Evolutionary conservation across 2,797 vertebrate genomes (phyloP).

Genomic region (Calcarius lapponicus): DNA sequence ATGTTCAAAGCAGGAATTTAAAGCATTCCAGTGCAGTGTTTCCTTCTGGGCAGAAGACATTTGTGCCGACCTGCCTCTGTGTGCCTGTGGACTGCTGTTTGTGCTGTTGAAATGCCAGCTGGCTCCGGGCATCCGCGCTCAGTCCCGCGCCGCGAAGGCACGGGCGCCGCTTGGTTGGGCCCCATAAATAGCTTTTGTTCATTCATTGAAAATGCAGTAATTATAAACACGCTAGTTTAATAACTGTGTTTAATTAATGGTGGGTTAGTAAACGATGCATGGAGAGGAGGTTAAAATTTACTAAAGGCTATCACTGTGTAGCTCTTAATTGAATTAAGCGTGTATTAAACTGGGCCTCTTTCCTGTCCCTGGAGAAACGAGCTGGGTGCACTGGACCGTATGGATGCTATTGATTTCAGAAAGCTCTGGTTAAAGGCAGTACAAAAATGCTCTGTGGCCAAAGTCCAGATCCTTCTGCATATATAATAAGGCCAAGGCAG

Average conservation of each 20-base stretch:
- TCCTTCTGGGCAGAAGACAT: conserved; percentile 1
- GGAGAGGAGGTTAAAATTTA: conserved; percentile 48
- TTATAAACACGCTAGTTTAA: conserved; percentile 18
- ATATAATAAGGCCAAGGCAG: not conserved
- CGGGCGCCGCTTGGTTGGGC: not conserved
- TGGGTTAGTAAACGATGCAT: not conserved
- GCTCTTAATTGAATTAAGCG: conserved; percentile 56
- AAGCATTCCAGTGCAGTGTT: not conserved
- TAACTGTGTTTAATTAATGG: conserved; percentile 40
- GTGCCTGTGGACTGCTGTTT: not conserved
- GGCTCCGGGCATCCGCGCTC: rapidly evolving
- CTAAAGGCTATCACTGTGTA: not conserved
- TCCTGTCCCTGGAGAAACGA: not conserved
- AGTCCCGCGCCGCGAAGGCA: rapidly evolving
- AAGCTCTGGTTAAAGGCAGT: conserved; percentile 21
- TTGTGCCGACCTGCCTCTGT: not conserved
- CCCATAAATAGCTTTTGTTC: conserved; percentile 48
- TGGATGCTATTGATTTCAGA: conserved; percentile 27
- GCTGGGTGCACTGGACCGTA: not conserved
- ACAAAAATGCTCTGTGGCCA: not conserved
- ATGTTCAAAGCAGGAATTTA: conserved; percentile 8
- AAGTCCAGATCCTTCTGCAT: not conserved
- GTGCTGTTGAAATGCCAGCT: conserved; percentile 28
- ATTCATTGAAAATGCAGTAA: conserved; percentile 44
- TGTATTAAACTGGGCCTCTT: not conserved